These are phyloP conservation scores for Sebastes minor DNA, from an alignment of 2,797 vertebrate genomes.

Conservation along the genomic window DNA sequence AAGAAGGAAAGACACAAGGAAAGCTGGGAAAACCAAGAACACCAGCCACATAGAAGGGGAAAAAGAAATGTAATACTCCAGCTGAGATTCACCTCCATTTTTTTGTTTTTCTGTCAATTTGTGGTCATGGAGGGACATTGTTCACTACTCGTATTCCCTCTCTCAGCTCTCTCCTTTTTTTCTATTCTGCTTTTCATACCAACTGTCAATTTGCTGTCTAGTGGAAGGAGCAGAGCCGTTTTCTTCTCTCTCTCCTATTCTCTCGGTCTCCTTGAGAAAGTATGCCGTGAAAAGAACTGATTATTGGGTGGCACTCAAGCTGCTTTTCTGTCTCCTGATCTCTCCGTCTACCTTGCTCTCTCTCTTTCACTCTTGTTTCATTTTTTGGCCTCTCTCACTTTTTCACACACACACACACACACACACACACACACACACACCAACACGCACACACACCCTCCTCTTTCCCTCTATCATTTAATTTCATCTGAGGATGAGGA, in stretches of 20 bases:
- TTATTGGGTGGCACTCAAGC: slow-evolving; percentile 76
- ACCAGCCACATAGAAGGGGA: not conserved
- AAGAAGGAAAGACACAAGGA: not conserved
- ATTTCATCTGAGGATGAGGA: slow-evolving; percentile 73
- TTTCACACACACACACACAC: not conserved
- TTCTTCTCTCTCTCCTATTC: slow-evolving; percentile 48
- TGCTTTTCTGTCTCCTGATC: slow-evolving; percentile 67
- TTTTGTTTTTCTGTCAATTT: slow-evolving; percentile 44
- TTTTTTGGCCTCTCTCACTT: slow-evolving; percentile 45
- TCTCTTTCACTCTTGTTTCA: slow-evolving; percentile 55
- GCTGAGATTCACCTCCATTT: slow-evolving; percentile 18
- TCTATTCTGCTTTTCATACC: slow-evolving; percentile 47
- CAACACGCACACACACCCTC: not conserved
- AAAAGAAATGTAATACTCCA: slow-evolving; percentile 11
- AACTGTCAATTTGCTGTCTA: slow-evolving; percentile 63
- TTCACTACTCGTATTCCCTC: slow-evolving; percentile 27
- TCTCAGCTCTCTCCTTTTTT: slow-evolving; percentile 6
- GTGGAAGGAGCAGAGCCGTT: slow-evolving; percentile 50
- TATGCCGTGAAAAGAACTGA: slow-evolving; percentile 74
- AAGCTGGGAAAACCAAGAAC: not conserved
- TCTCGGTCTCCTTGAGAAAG: slow-evolving; percentile 65
- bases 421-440: not conserved
- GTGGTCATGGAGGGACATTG: slow-evolving; percentile 35
- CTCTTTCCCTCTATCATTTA: slow-evolving; percentile 66
- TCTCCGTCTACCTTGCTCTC: slow-evolving; percentile 56